Evolutionary conservation across 2,113 vertebrate species (phyloP), one percentile per base, ranked within the genome.

Genomic region (Ageneiosus marmoratus): DNA sequence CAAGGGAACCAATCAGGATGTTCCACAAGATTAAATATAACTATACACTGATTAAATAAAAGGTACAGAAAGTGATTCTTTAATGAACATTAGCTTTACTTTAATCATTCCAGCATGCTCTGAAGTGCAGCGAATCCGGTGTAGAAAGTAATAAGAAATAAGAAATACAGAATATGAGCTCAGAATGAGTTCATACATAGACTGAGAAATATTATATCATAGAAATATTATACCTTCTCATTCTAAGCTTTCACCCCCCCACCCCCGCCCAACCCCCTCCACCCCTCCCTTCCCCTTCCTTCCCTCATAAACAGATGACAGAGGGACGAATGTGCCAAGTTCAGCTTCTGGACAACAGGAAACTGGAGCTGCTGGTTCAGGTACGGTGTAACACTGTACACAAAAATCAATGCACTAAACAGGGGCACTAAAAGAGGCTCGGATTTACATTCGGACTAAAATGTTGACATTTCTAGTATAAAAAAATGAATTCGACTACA

Each of bases 311-410:
- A 50, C 91, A 99, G 98, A 99, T 99, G 98, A 98, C 97, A 84
- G 98, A 99, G 89, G 98, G 97, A 83, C 95, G 95, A 88, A 93
- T 98, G 91, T 99, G 97, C 91, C 98, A 99, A 91, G 97, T 99
- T 86, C 98, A 98, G 91, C 95, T 99, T 89, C 96, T 99, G 83
- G 98, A 99, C 0, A 96, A 99, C 93, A 96, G 98, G 92, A 99
- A 98, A 93, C 92, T 99, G 85, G 98, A 99, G 93, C 96, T 99
- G 91, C 96, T 99, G 55, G 98, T 99, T 90, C 98, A 99, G 98
- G 98, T 99, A 95, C 1, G 83, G n/a, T 56, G 56, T 46, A 72
- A 27, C 41, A 46, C 11, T 13, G 32, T 67, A 63, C 63, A 16
- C 20, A 9, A n/a, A 69, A 44, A 41, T 12, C 20, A 44, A 12